Evolutionary conservation across 2,113 vertebrate species (phyloP).

Genomic region (Amphiprion percula): DNA sequence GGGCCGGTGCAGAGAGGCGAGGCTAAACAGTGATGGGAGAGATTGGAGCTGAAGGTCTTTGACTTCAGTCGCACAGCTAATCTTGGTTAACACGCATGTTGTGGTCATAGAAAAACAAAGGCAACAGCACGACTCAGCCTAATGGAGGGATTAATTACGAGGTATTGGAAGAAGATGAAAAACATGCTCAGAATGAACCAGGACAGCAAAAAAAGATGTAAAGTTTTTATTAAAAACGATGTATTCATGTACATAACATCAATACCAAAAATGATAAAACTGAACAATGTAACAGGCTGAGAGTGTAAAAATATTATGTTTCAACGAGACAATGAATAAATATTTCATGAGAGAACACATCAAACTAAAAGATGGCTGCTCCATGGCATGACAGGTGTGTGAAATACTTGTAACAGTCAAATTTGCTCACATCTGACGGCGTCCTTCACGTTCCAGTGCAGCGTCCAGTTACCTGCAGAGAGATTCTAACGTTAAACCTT

Average conservation of each 20-base stretch:
- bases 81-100: slow-evolving; percentile 59
- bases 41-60: slow-evolving; percentile 71
- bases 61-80: slow-evolving; percentile 62
- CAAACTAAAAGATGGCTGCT: slow-evolving; percentile 32
- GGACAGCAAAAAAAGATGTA: slow-evolving; percentile 48
- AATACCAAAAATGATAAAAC: neutral
- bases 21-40: slow-evolving; percentile 43
- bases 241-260: slow-evolving; percentile 1
- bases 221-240: slow-evolving; percentile 72
- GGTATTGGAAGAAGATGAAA: slow-evolving; percentile 56
- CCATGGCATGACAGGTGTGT: slow-evolving; percentile 18
- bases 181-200: slow-evolving; percentile 30
- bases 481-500: neutral
- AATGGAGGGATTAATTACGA: slow-evolving; percentile 59
- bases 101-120: slow-evolving; percentile 61
- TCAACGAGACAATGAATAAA: slow-evolving; percentile 55
- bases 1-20: slow-evolving; percentile 39
- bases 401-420: slow-evolving; percentile 40
- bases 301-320: neutral
- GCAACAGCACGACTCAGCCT: slow-evolving; percentile 34
- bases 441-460: slow-evolving; percentile 45
- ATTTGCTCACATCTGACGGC: slow-evolving; percentile 68
- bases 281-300: slow-evolving; percentile 5
- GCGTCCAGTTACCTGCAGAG: slow-evolving; percentile 59
- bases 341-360: slow-evolving; percentile 15